phyloP scores from a whole-genome alignment of 2,797 vertebrate genomes.

The Enoplosus armatus region DNA sequence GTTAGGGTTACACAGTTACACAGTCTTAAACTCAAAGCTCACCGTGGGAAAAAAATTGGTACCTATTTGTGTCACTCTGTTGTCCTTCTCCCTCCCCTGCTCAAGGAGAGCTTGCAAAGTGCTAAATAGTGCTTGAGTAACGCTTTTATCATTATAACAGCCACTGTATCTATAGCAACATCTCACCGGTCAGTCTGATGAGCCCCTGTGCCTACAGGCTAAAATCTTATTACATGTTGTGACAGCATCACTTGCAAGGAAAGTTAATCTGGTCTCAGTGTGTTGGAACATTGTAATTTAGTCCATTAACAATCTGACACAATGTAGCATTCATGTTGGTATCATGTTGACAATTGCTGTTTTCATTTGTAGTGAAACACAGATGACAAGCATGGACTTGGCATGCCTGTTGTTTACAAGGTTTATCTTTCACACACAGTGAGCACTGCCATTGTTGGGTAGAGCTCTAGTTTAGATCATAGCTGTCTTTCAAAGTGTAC shows the following conservation, averaged over 20 bases:
- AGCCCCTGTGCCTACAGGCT: conserved; percentile 14
- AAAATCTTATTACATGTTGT: conserved; percentile 17
- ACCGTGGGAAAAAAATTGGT: background rate
- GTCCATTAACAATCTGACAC: conserved; percentile 22
- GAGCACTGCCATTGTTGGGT: conserved; percentile 3
- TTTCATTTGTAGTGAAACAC: conserved; percentile 25
- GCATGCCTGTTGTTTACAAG: conserved; percentile 15
- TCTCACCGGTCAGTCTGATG: conserved; percentile 13
- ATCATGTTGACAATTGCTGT: conserved; percentile 12
- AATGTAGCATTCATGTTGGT: conserved; percentile 11
- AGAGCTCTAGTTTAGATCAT: conserved; percentile 28
- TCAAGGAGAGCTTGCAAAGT: conserved; percentile 8
- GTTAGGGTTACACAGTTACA: background rate
- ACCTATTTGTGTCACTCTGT: background rate
- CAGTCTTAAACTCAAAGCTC: background rate
- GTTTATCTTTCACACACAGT: conserved; percentile 26
- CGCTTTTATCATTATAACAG: conserved; percentile 17
- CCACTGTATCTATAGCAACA: conserved; percentile 24
- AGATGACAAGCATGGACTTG: conserved; percentile 19
- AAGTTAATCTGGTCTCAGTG: conserved; percentile 6
- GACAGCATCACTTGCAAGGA: conserved; percentile 16
- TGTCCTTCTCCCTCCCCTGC: background rate
- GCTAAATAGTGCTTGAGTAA: background rate
- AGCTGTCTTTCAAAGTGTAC: conserved; percentile 27
- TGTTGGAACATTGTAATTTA: conserved; percentile 27